phyloP scores from a whole-genome alignment of 2,797 vertebrate species.

The Manis javanica region DNA sequence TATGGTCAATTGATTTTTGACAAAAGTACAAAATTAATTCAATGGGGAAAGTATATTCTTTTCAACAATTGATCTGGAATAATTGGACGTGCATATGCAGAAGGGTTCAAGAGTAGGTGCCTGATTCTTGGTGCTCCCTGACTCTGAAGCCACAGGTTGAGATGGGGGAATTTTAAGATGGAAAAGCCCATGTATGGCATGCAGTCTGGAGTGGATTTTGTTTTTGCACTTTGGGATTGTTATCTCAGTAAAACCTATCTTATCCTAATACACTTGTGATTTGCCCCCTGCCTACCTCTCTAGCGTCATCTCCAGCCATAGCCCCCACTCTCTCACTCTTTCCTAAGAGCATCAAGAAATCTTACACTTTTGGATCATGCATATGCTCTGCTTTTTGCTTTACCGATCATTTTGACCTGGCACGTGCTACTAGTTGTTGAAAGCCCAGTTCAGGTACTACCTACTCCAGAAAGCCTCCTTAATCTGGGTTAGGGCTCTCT shows the following conservation, averaged over 20 bases:
- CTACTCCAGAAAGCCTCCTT: slow-evolving; percentile 28
- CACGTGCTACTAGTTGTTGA: background rate
- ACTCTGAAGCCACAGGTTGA: background rate
- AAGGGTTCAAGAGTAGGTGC: background rate
- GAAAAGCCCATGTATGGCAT: background rate
- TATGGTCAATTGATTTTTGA: background rate
- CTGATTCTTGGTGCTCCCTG: background rate
- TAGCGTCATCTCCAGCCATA: background rate
- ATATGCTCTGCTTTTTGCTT: background rate
- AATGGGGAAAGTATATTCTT: background rate
- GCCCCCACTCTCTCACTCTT: background rate
- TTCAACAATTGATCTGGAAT: background rate
- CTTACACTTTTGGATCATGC: background rate
- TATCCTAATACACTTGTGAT: background rate
- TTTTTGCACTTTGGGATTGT: background rate
- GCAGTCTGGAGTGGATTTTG: background rate
- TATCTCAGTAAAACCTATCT: background rate
- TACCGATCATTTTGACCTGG: background rate
- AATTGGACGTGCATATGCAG: background rate
- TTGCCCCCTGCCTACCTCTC: background rate
- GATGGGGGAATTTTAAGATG: background rate
- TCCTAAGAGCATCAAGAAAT: background rate
- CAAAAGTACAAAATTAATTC: background rate
- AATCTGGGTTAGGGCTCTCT: background rate
- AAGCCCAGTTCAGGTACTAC: background rate